phyloP scores from a whole-genome alignment of 2,113 vertebrate species.

The Capra hircus region DNA sequence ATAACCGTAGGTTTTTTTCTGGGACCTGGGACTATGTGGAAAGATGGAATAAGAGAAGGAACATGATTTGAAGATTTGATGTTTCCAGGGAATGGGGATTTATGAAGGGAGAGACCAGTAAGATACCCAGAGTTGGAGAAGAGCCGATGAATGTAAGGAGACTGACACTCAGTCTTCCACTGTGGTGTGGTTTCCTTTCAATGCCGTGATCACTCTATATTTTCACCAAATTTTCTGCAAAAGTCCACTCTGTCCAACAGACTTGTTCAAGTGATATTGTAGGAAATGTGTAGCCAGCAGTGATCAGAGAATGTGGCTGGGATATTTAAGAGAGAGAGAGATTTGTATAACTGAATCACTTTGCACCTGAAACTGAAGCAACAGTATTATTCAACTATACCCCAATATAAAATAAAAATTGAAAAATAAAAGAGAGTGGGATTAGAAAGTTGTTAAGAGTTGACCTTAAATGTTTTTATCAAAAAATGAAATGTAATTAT shows the following conservation, averaged over 20 bases:
- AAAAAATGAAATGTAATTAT: background rate
- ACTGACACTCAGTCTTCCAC: too few species aligned
- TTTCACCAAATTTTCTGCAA: background rate
- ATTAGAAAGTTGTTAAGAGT: background rate
- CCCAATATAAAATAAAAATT: background rate
- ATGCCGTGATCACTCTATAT: background rate
- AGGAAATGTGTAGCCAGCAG: background rate
- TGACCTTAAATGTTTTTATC: background rate
- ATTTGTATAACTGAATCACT: background rate
- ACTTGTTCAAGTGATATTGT: background rate
- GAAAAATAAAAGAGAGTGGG: background rate
- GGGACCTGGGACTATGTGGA: background rate
- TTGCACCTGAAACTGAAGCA: background rate
- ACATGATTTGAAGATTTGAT: background rate
- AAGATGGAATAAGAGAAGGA: background rate
- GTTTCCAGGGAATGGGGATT: background rate
- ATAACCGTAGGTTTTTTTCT: background rate
- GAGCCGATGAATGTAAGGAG: fast-evolving
- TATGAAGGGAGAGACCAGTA: background rate
- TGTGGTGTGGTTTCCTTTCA: background rate
- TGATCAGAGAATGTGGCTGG: background rate
- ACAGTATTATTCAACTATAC: background rate
- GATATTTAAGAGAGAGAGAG: background rate
- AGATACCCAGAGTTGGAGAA: background rate
- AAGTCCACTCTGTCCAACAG: background rate